Evolutionary conservation across 2,888 invertebrate species (phyloP).

Genomic region (Cephalotes varians): DNA sequence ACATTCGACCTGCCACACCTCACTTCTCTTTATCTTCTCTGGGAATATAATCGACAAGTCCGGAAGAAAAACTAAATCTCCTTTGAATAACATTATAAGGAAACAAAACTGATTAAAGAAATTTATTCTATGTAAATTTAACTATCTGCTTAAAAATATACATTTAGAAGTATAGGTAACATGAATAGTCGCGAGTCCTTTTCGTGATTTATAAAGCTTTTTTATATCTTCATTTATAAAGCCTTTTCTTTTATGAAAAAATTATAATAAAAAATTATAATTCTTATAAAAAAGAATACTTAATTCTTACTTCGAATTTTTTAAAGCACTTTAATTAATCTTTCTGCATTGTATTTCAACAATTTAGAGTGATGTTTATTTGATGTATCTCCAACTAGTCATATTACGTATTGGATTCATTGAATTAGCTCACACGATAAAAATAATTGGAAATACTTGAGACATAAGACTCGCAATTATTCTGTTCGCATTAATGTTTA

Average conservation of each 20-base stretch:
- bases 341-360: background rate
- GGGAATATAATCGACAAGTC: slow-evolving; percentile 21
- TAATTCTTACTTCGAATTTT: background rate
- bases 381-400: too few relatives aligned
- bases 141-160: background rate
- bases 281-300: background rate
- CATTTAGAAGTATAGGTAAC: background rate
- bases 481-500: slow-evolving; percentile 9
- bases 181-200: background rate
- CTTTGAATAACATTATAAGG: slow-evolving; percentile 1
- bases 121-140: background rate
- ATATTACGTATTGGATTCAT: too few relatives aligned
- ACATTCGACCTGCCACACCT: slow-evolving; percentile 52
- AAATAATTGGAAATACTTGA: background rate
- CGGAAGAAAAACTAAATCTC: background rate
- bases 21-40: slow-evolving; percentile 32
- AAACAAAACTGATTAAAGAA: background rate
- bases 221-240: too few relatives aligned
- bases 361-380: slow-evolving; percentile 1
- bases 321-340: background rate
- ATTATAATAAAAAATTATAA: background rate
- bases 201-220: background rate
- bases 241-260: background rate
- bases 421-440: background rate
- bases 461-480: slow-evolving; percentile 30